Conservation (phyloP, 2,888 invertebrate species). For the Acanthosepion esculentum region DNA sequence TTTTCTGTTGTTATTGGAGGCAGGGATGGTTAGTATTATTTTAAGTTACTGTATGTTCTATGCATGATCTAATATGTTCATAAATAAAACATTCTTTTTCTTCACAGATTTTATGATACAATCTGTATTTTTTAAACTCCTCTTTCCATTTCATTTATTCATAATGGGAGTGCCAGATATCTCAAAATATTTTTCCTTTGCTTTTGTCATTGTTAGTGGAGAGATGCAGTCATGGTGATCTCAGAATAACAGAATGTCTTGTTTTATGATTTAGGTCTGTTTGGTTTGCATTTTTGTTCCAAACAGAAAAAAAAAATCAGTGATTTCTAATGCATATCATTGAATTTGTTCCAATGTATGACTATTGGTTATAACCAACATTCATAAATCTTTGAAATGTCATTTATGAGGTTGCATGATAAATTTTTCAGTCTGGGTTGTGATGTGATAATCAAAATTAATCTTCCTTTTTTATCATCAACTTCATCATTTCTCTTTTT, state of each 20-base stretch:
- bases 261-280: not conserved
- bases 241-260: not conserved
- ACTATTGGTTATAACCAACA: not conserved
- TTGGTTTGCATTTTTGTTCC: not conserved
- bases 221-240: not conserved
- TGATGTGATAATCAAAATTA: too few relatives aligned
- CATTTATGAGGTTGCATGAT: not conserved
- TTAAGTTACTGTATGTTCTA: too few relatives aligned
- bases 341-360: not conserved
- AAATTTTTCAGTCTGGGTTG: not conserved
- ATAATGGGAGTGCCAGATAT: not conserved
- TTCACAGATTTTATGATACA: not conserved
- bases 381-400: not conserved
- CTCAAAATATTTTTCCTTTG: not conserved
- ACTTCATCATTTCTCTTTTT: too few relatives aligned
- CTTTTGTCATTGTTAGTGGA: not conserved
- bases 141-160: not conserved
- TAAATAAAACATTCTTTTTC: not conserved
- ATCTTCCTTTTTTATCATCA: too few relatives aligned
- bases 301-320: not conserved
- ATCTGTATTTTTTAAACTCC: not conserved
- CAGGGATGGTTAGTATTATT: too few relatives aligned
- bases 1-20: too few relatives aligned
- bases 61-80: not conserved
- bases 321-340: not conserved